Conservation (phyloP, 2,888 invertebrate species). For the Caenorhabditis sp. region DNA sequence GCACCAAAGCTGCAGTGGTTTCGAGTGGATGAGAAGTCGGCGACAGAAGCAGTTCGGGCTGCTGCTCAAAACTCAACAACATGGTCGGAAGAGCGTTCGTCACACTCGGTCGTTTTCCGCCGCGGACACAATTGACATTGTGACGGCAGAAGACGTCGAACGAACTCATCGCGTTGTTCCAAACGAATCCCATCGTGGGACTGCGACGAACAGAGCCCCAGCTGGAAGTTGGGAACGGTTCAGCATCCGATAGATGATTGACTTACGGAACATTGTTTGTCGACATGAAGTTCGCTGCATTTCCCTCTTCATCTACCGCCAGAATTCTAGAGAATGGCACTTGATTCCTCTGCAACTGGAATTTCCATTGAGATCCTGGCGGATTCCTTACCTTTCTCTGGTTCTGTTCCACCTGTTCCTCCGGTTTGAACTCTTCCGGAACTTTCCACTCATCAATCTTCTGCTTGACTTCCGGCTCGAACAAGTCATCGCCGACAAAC, state of each 20-base stretch:
- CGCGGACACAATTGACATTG: conserved; percentile 47
- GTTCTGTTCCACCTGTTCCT: conserved; percentile 46
- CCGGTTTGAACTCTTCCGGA: conserved; percentile 34
- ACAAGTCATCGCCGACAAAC: conserved; percentile 57
- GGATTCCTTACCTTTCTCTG: conserved; percentile 20
- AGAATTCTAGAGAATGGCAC: conserved; percentile 55
- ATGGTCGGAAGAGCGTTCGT: conserved; percentile 47
- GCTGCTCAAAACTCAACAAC: conserved; percentile 21
- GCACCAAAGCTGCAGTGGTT: conserved; percentile 34
- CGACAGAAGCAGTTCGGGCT: conserved; percentile 33
- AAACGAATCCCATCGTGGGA: conserved; percentile 66
- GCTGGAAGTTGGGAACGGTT: conserved; percentile 31
- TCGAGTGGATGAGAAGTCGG: conserved; percentile 37
- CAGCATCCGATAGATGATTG: neutral
- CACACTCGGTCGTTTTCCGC: conserved; percentile 55
- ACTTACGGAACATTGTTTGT: conserved; percentile 63
- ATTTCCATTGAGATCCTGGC: neutral
- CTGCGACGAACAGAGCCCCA: conserved; percentile 68
- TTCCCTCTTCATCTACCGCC: conserved; percentile 60
- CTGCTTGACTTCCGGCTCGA: conserved; percentile 36
- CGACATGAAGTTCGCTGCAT: conserved; percentile 62
- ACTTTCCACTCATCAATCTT: conserved; percentile 44
- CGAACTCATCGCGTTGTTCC: conserved; percentile 72
- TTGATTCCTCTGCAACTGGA: conserved; percentile 40
- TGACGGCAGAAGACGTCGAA: conserved; percentile 62